A percentile compares a stretch with the other conserved stretches of the same genome.
Evolutionary conservation across 2,113 vertebrate species (phyloP).

Genomic region (Dicaeum eximium): DNA sequence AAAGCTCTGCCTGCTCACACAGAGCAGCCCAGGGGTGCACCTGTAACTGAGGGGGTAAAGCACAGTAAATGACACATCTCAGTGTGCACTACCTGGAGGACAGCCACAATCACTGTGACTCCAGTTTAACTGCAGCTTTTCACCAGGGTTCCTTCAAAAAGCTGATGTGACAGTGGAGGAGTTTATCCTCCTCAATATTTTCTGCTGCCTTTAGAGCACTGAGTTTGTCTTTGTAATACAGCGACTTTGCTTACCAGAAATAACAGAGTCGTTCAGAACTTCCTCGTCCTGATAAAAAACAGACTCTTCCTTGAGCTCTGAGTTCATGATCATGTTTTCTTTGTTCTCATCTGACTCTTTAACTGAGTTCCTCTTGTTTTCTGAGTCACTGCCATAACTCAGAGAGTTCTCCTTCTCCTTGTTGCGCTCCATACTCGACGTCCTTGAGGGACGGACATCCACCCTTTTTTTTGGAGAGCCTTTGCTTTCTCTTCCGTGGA

Average conservation of each 20-base stretch:
- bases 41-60: neutral
- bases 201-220: neutral
- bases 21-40: neutral
- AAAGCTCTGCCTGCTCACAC: neutral
- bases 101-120: neutral
- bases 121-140: neutral
- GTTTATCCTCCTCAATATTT: neutral
- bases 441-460: conserved; percentile 82
- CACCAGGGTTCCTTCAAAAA: neutral
- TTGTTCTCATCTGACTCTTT: conserved; percentile 92
- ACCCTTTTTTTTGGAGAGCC: conserved; percentile 85
- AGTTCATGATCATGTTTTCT: conserved; percentile 87
- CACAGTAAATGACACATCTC: neutral
- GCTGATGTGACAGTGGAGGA: neutral
- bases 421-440: conserved; percentile 81
- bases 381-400: conserved; percentile 60
- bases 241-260: conserved; percentile 85
- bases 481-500: conserved; percentile 84
- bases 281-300: conserved; percentile 84
- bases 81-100: neutral
- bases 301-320: conserved; percentile 78
- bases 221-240: neutral
- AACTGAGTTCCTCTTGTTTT: conserved; percentile 67
- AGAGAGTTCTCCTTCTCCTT: conserved; percentile 67
- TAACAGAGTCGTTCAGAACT: conserved; percentile 88